Evolutionary conservation across 2,888 invertebrate genomes (phyloP), one percentile per base, ranked within the genome.

Genomic region (Pachliopta kotzebuea): DNA sequence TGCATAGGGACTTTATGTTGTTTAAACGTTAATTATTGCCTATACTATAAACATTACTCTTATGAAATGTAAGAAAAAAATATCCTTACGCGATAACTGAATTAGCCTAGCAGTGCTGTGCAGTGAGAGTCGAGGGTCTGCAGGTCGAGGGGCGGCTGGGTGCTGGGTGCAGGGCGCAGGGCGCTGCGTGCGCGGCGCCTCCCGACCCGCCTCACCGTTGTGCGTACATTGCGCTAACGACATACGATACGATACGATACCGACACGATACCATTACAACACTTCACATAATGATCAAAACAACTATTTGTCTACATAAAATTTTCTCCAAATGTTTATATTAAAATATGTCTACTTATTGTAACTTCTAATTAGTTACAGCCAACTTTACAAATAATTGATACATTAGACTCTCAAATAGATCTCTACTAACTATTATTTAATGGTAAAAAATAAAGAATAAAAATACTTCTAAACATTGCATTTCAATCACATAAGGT

Each of bases 391-490:
- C 91, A 90, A 91, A 91, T 91, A 90, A 91, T 91, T 90, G 90
- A 91, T 91, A 91, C 90, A 90, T 91, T 91, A 91, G 88, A 90
- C 91, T 91, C 90, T 90, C 91, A 89, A 90, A 91, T 90, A 91
- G 90, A 91, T 90, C 90, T 90, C 91, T 91, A 90, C 89, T 89
- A 89, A 90, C 90, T 90, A 91, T 89, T 84, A 88, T 90, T 37
- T 91, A 90, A 90, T 90, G 90, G 90, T 90, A 90, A 90, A 90
- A 89, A 90, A 90, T 90, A 91, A 91, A 89, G 86, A 90, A 90
- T 90, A 91, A 91, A n/a, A 91, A 91, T 91, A 91, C 91, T 91
- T 90, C 90, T 91, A 91, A 90, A 91, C 89, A 91, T 91, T 91
- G 91, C 91, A 90, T 91, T 90, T 90, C 89, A 90, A 91, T 91